A percentile compares a stretch with the other conserved stretches of the same genome.
These are phyloP conservation scores for Zingel zingel DNA, from an alignment of 2,113 vertebrate genomes.

Conservation along the genomic window DNA sequence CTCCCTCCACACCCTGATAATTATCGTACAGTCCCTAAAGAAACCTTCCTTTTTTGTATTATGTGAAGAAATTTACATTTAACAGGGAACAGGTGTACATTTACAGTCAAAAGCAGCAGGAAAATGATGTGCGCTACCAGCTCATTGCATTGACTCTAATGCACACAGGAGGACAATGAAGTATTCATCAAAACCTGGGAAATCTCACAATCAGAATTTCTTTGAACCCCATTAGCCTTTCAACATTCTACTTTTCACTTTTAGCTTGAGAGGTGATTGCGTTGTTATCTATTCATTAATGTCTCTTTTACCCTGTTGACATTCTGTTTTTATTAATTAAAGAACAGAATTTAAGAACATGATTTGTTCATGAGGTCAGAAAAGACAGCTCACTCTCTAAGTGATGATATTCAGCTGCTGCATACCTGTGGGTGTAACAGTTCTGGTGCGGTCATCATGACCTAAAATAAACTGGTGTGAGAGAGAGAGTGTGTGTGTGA, in stretches of 20 bases:
- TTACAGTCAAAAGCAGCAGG: conserved; percentile 23
- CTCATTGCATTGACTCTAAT: conserved; percentile 12
- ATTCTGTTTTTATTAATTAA: neutral
- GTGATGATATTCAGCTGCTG: conserved; percentile 19
- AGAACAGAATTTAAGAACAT: neutral
- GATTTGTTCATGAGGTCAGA: conserved; percentile 18
- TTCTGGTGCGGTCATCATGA: conserved; percentile 1
- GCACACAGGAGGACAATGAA: conserved; percentile 10
- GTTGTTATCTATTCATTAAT: neutral
- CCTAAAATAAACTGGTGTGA: conserved; percentile 36
- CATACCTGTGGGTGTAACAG: conserved; percentile 16
- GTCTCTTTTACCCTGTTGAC: conserved; percentile 19
- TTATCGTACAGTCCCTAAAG: conserved; percentile 6
- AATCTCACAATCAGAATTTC: conserved; percentile 32
- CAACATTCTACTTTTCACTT: conserved; percentile 12
- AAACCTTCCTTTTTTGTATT: neutral
- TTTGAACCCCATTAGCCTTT: conserved; percentile 14
- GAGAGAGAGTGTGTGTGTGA: neutral
- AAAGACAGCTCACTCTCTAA: neutral
- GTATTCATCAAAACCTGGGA: conserved; percentile 16
- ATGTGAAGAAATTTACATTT: neutral
- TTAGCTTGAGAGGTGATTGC: conserved; percentile 12
- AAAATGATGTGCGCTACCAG: conserved; percentile 23
- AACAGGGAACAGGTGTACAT: neutral
- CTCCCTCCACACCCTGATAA: neutral